Evolutionary conservation across 2,888 invertebrate genomes (phyloP), one percentile per base, ranked within the genome.

Genomic region (Seladonia tumulorum): DNA sequence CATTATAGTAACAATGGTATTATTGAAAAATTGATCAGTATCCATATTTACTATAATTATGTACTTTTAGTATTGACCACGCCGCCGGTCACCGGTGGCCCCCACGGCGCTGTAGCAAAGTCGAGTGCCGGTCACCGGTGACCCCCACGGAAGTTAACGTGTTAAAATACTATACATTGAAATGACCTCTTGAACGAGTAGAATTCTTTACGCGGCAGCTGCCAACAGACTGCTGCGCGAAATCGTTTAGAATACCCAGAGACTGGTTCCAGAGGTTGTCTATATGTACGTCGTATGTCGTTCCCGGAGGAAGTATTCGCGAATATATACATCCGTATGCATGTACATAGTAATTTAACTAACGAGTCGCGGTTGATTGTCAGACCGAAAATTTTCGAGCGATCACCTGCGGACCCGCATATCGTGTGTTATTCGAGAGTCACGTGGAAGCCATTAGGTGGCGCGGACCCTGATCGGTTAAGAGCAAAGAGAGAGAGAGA

Each of bases 401-500:
- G 78, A 81, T 86, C 87, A 77, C 79, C 79, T 77, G 86, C 76
- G 22, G 76, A 68, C 86, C 77, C 79, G 81, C 85, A 81, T n/a
- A n/a, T 88, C 63, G 83, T 25, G 5, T 14, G 84, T 68, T 77
- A 68, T 47, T 74, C 57, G 49, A 35, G 71, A 74, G 81, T 90
- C 85, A 89, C 86, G 83, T 84, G 88, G 66, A 76, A 85, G 68
- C 89, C 82, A 90, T 90, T 90, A 90, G 82, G 83, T 83, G 74
- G 60, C 82, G 80, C 86, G 74, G 66, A 53, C 82, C 79, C 86
- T 89, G 88, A 86, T 89, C 86, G 86, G 89, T 89, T 89, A 89
- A 90, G 89, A 90, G 86, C 86, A 86, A 3, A 35, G 35, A 35
- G 35, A 35, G 35, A 4, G 35, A 35, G 35, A 35, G 49, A 49